Evolutionary conservation across 1,140 invertebrate species (phyloP).

Genomic region (Drosophila orosa): DNA sequence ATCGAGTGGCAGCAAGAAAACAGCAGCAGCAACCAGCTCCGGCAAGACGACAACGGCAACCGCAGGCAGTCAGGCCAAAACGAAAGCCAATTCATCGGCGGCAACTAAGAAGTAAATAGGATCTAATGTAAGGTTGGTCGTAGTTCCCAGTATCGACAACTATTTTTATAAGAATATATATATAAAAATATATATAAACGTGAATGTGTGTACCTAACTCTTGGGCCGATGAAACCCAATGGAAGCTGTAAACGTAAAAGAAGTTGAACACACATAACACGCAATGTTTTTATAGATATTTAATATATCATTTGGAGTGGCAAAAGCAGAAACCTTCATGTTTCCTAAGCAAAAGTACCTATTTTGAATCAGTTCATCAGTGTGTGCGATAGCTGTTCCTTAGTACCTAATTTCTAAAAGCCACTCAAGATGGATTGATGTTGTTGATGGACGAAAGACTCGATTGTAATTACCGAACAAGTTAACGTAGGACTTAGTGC

Average conservation of each 20-base stretch:
- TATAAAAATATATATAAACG: conserved; percentile 33
- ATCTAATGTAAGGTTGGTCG: background rate
- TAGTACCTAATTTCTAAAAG: conserved; percentile 31
- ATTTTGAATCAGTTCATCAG: conserved; percentile 43
- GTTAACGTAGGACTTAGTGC: conserved; percentile 50
- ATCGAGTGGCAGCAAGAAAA: conserved; percentile 8
- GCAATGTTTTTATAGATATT: conserved; percentile 30
- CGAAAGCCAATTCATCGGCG: conserved; percentile 55
- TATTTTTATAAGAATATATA: conserved; percentile 68
- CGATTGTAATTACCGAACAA: conserved; percentile 49
- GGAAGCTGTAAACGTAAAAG: conserved; percentile 34
- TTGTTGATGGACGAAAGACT: conserved; percentile 32
- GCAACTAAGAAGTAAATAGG: conserved; percentile 55
- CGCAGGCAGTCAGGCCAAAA: conserved; percentile 45
- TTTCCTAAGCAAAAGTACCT: conserved; percentile 53
- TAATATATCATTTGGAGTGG: conserved; percentile 33
- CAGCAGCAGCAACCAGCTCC: background rate
- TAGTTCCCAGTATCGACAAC: conserved; percentile 54
- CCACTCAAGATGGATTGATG: conserved; percentile 12
- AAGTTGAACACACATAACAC: conserved; percentile 18
- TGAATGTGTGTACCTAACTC: conserved; percentile 40
- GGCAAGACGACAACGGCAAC: conserved; percentile 8
- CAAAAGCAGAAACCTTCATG: conserved; percentile 32
- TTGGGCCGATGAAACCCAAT: conserved; percentile 22
- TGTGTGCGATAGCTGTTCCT: conserved; percentile 33